These are phyloP conservation scores for Hemistola chrysoprasaria DNA, from an alignment of 2,888 invertebrate species.

Conservation along the genomic window DNA sequence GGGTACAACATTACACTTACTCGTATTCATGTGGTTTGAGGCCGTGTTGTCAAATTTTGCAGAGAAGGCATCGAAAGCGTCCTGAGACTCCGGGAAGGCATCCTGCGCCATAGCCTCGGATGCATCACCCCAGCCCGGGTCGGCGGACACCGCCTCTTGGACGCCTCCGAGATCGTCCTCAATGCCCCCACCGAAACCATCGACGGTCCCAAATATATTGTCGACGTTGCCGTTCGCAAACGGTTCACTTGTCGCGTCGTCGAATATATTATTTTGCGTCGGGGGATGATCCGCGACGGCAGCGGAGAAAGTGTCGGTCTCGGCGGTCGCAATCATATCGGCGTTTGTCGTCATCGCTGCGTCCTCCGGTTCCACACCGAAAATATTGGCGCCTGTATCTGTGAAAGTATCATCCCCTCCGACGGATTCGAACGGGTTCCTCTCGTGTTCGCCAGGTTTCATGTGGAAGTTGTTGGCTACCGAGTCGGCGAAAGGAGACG, in stretches of 20 bases:
- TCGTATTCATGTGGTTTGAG: conserved; percentile 55
- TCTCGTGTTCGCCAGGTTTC: conserved; percentile 43
- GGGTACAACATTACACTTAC: conserved; percentile 35
- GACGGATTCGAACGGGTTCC: conserved; percentile 62
- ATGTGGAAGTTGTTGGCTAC: conserved; percentile 37
- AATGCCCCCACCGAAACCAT: conserved; percentile 8
- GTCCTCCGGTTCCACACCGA: conserved; percentile 44
- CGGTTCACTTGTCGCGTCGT: conserved; percentile 24
- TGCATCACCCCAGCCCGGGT: conserved; percentile 50
- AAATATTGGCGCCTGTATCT: conserved; percentile 40
- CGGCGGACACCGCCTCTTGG: conserved; percentile 33
- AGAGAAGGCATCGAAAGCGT: conserved; percentile 92
- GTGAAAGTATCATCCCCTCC: conserved; percentile 34
- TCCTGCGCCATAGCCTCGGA: conserved; percentile 56
- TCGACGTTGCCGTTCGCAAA: conserved; percentile 30
- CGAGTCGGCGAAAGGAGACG: conserved; percentile 58
- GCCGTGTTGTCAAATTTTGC: conserved; percentile 92
- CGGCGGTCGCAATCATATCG: conserved; percentile 31
- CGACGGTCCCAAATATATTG: conserved; percentile 21
- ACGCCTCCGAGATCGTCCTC: conserved; percentile 30
- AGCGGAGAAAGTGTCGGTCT: conserved; percentile 29
- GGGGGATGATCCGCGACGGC: conserved; percentile 13
- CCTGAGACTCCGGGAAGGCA: conserved; percentile 58
- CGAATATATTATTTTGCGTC: conserved; percentile 39
- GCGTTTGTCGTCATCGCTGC: conserved; percentile 31